These are phyloP conservation scores for Dryas iulia DNA, from an alignment of 1,140 invertebrate genomes.

Conservation along the genomic window DNA sequence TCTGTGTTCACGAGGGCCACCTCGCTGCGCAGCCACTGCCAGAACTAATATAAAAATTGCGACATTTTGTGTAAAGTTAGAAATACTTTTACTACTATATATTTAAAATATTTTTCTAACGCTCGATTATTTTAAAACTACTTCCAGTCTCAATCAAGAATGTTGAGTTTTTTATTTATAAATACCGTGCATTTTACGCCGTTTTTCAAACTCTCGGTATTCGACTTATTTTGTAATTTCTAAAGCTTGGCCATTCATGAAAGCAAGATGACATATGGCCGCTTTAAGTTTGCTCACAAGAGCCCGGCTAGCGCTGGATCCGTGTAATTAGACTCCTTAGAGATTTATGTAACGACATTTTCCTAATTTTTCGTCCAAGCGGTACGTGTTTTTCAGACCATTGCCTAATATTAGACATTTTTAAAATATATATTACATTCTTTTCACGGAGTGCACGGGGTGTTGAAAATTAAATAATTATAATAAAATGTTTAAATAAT, in stretches of 20 bases:
- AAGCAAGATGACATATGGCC: constrained; percentile 59
- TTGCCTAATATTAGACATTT: constrained; percentile 16
- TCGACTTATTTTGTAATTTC: constrained; percentile 14
- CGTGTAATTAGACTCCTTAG: constrained; percentile 60
- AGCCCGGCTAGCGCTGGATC: constrained; percentile 49
- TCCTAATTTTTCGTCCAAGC: constrained; percentile 52
- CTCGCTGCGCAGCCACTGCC: constrained; percentile 46
- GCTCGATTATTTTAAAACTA: constrained; percentile 17
- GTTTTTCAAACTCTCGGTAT: constrained; percentile 8
- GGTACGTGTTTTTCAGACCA: constrained; percentile 38
- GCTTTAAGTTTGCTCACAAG: constrained; percentile 56
- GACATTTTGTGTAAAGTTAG: constrained; percentile 33
- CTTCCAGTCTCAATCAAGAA: background rate
- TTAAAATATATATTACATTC: constrained; percentile 1
- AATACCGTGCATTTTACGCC: background rate
- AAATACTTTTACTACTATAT: constrained; percentile 12
- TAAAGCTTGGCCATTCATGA: constrained; percentile 47
- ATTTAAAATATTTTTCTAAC: constrained; percentile 19
- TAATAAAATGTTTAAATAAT: background rate
- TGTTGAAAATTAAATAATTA: background rate
- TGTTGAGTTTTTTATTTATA: constrained; percentile 2
- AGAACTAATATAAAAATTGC: constrained; percentile 58
- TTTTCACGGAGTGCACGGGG: background rate
- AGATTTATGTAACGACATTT: constrained; percentile 64
- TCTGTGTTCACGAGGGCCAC: constrained; percentile 55